Evolutionary conservation across 2,888 invertebrate genomes (phyloP), one percentile per base, ranked within the genome.

Genomic region (Epirrhoe tristata): DNA sequence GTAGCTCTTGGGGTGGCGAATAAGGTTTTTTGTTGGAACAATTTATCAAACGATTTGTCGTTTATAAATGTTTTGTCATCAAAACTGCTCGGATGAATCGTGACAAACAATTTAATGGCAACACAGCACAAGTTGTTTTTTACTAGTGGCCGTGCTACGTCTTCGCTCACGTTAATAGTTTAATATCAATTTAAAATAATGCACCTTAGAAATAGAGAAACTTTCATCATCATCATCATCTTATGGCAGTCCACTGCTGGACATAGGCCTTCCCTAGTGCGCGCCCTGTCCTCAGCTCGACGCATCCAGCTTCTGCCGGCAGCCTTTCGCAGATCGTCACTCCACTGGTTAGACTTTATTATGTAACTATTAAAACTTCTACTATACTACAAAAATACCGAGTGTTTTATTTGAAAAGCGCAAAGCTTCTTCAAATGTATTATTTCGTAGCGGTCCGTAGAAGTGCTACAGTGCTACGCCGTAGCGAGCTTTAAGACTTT

Each of bases 371-470:
- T 24, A 24, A 24, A 24, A 24, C 24, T 24, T 24, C 24, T 24
- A 24, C 24, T 24, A 24, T 24, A 24, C 24, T n/a, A n/a, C n/a
- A n/a, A n/a, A 10, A 39, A 39, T 10, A 8, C 36, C 39, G 14
- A 36, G 17, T 62, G 48, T 55, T 55, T 55, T 50, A 55, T 14
- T 36, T 39, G 3, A 55, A 36, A 12, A 43, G 39, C 36, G 48
- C 32, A 48, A 52, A 17, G 43, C 43, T 34, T 53, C 63, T 32
- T 6, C 66, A 6, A 54, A 58, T 58, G 1, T 53, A 34, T 60
- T 61, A 66, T 66, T 58, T 54, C 66, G 66, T 63, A 66, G 62
- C 50, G 16, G 32, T 55, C 53, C 36, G 58, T 58, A 58, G 62
- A 17, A 32, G 58, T 66, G 61, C 53, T 53, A 60, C 60, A 6